Base-by-base conservation (phyloP, 2,888 invertebrate genomes). In the Coremacera marginata region DNA sequence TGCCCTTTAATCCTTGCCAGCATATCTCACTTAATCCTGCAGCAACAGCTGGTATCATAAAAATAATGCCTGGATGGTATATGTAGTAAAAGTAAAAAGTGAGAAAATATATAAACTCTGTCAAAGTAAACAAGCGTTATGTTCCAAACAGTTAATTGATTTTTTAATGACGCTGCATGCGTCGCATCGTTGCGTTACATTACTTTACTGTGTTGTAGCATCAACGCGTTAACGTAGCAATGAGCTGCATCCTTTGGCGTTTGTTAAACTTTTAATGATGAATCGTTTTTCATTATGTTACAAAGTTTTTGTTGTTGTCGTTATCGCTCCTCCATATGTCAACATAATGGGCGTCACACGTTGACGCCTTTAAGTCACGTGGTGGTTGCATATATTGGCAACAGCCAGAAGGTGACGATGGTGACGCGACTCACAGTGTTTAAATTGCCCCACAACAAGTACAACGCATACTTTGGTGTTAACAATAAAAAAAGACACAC, bases 201-300 rank as follows among this genome's bases (percentile, higher is more conserved):
- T 51, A 49, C 70, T 7, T 55, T 55, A 37, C 62, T 22, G 22
- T 7, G 37, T 37, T 37, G 37, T 37, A 37, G 37, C 37, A n/a
- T n/a, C n/a, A 19, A 19, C n/a, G 19, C 57, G 22, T 25, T 57
- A 57, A 57, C 5, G 60, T 60, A 9, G 9, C 67, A 22, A 34
- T 37, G 34, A n/a, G 68, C 25, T 68, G 25, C 49, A 52, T 65
- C 65, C 44, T 51, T 57, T 63, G 63, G 49, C 34, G 49, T 73
- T 73, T 51, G 80, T 79, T 80, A 81, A 83, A 81, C 80, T 84
- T 84, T 84, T 84, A 84, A 84, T 84, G 84, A 84, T 82, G 82
- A 83, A 84, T 84, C 84, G 82, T 82, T 83, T 84, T 84, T 83
- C 84, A 84, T 82, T 84, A 83, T 80, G 79, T 76, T 55, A 75